Evolutionary conservation across 2,797 vertebrate genomes (phyloP).

Genomic region (Pampus argenteus): DNA sequence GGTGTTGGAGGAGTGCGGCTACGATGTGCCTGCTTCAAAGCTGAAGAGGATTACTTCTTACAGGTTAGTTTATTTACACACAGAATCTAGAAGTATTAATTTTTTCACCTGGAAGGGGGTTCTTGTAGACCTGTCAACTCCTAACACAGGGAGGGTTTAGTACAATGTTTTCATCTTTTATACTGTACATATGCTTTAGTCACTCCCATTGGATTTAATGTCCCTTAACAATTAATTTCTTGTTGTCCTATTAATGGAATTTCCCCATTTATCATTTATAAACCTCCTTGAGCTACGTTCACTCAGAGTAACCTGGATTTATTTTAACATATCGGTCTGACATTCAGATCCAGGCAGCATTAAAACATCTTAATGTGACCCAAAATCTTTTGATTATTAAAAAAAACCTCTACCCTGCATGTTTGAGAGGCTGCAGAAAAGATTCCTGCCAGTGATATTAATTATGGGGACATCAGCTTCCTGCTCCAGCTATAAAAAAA

Average conservation of each 20-base stretch:
- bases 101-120: too few relatives aligned
- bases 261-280: constrained; percentile 31
- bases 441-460: not conserved
- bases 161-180: constrained; percentile 7
- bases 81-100: too few relatives aligned
- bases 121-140: not conserved
- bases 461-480: not conserved
- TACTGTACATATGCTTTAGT: constrained; percentile 10
- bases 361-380: not conserved
- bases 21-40: constrained; percentile 82
- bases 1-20: constrained; percentile 95
- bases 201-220: constrained; percentile 19
- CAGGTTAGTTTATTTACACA: constrained; percentile 80
- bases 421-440: not conserved
- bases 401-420: too few relatives aligned
- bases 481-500: not conserved
- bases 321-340: not conserved
- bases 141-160: not conserved
- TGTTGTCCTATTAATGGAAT: constrained; percentile 44
- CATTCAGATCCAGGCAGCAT: not conserved
- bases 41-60: constrained; percentile 91
- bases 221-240: constrained; percentile 44
- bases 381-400: not conserved
- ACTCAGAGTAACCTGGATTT: constrained; percentile 36
- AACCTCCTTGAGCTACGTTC: constrained; percentile 30